These are phyloP conservation scores for Melanotus villosus DNA, from an alignment of 2,888 invertebrate genomes.

Conservation along the genomic window DNA sequence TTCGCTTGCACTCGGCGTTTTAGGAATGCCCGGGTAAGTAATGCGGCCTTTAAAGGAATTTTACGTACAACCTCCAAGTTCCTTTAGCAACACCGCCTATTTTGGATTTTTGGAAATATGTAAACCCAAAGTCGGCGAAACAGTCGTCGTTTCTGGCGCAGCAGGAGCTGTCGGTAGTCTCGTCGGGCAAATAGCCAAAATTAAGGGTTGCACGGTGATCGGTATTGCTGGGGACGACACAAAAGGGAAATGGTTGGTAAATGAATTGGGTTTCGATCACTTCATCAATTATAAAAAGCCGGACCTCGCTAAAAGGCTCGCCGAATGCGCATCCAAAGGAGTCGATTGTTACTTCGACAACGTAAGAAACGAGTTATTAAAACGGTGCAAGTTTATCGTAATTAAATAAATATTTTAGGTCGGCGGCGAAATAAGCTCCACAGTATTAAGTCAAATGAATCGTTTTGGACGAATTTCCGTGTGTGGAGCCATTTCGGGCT, in stretches of 20 bases:
- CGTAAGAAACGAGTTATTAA: constrained; percentile 67
- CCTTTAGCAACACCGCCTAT: constrained; percentile 78
- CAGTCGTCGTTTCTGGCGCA: constrained; percentile 80
- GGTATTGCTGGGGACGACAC: constrained; percentile 80
- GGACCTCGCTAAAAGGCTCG: constrained; percentile 71
- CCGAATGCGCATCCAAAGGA: constrained; percentile 76
- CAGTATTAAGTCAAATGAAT: constrained; percentile 76
- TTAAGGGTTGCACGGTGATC: constrained; percentile 78
- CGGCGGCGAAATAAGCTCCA: constrained; percentile 76
- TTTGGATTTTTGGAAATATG: constrained; percentile 83
- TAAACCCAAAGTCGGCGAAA: constrained; percentile 79
- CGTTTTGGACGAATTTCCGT: constrained; percentile 74
- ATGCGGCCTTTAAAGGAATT: not conserved
- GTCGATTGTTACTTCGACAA: constrained; percentile 86
- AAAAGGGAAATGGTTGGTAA: constrained; percentile 77
- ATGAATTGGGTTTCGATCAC: constrained; percentile 77
- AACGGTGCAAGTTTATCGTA: not conserved
- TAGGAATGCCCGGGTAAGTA: constrained; percentile 66
- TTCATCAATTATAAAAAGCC: constrained; percentile 83
- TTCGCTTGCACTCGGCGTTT: constrained; percentile 75
- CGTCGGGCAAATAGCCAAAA: constrained; percentile 86
- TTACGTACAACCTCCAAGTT: too few relatives aligned
- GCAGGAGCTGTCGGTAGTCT: constrained; percentile 85
- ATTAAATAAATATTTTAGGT: constrained; percentile 65
- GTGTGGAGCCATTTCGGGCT: constrained; percentile 77